A percentile compares a stretch with the other conserved stretches of the same genome.
Conservation (phyloP, 2,797 vertebrate genomes). For the Corythornis leucogaster region DNA sequence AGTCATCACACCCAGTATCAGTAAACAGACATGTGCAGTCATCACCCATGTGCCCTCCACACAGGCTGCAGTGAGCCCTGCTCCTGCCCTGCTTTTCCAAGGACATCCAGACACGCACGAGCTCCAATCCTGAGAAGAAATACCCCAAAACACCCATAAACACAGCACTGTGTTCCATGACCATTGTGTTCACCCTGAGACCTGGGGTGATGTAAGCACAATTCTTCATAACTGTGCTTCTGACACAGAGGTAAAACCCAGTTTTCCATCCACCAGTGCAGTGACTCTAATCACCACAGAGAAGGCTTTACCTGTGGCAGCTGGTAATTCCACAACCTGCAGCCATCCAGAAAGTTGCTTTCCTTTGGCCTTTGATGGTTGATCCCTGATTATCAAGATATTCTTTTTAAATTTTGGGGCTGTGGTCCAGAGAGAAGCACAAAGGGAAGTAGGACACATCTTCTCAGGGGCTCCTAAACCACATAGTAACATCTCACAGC, state of each 20-base stretch:
- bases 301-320: not conserved
- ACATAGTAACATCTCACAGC: not conserved
- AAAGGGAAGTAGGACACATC: not conserved
- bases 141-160: fast-evolving
- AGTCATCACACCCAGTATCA: not conserved
- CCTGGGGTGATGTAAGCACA: not conserved
- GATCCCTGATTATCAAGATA: not conserved
- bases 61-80: not conserved
- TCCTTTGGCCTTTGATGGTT: not conserved
- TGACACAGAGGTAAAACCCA: fast-evolving
- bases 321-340: not conserved
- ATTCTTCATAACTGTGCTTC: not conserved
- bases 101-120: fast-evolving
- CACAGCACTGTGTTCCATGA: fast-evolving
- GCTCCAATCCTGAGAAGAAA: not conserved
- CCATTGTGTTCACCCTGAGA: not conserved
- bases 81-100: not conserved
- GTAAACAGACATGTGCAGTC: fast-evolving
- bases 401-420: fast-evolving
- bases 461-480: not conserved
- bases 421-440: fast-evolving
- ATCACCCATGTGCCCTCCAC: fast-evolving
- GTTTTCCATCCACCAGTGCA: fast-evolving
- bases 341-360: fast-evolving
- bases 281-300: not conserved